These are phyloP conservation scores for Suricata suricatta DNA, from an alignment of 2,113 vertebrate species.

Conservation along the genomic window DNA sequence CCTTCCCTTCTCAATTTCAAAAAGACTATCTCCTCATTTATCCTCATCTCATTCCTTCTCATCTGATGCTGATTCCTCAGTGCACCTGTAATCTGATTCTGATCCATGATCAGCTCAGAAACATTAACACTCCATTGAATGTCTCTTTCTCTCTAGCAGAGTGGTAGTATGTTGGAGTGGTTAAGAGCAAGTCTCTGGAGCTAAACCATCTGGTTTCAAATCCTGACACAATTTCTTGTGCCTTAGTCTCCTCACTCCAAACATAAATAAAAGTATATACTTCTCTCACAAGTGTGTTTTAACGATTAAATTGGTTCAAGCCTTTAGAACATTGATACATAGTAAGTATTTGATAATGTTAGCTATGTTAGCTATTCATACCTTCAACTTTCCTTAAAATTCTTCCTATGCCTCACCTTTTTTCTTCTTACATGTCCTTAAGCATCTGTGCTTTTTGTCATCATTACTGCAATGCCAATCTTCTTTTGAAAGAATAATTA, in stretches of 20 bases:
- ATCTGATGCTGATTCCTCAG: background rate
- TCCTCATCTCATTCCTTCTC: background rate
- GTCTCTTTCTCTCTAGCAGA: background rate
- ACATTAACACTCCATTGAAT: background rate
- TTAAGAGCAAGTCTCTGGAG: background rate
- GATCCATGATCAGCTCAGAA: background rate
- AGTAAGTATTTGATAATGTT: background rate
- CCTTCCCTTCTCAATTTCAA: background rate
- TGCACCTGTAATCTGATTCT: background rate
- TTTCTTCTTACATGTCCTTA: background rate
- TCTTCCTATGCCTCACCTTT: background rate
- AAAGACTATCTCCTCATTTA: background rate
- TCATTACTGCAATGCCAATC: background rate
- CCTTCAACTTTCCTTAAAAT: background rate
- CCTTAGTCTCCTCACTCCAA: background rate
- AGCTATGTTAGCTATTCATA: background rate
- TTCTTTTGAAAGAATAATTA: background rate
- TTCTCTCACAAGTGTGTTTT: background rate
- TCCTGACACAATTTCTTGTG: background rate
- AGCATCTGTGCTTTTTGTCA: background rate
- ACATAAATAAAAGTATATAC: background rate
- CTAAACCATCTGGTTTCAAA: background rate
- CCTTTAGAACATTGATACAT: background rate
- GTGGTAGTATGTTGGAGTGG: background rate
- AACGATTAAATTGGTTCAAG: background rate